phyloP scores from a whole-genome alignment of 2,113 vertebrate species.

The Charina bottae region DNA sequence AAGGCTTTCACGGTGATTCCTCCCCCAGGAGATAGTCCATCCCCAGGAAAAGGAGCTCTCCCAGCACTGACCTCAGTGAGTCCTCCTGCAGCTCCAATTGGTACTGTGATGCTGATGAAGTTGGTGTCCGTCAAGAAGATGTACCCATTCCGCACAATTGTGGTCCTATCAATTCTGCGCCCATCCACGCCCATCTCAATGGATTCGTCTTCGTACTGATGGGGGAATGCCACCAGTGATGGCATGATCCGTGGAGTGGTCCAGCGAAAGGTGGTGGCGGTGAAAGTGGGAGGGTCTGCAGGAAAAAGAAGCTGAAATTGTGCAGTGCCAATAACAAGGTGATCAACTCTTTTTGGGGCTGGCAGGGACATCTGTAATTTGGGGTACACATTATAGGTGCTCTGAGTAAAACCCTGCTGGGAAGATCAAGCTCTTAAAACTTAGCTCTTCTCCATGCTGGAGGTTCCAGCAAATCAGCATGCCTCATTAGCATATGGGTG shows the following conservation, averaged over 20 bases:
- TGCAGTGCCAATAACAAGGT: not conserved
- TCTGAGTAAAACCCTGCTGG: not conserved
- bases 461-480: too few species aligned
- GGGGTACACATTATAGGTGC: not conserved
- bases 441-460: too few species aligned
- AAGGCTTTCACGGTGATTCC: too few species aligned
- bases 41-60: not conserved
- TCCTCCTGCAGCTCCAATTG: slow-evolving; percentile 49
- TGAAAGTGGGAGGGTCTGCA: slow-evolving; percentile 72
- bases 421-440: not conserved
- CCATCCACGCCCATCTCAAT: slow-evolving; percentile 75
- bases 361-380: not conserved
- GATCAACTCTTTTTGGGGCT: not conserved
- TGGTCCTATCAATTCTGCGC: slow-evolving; percentile 40
- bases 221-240: slow-evolving; percentile 63
- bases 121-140: slow-evolving; percentile 4
- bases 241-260: slow-evolving; percentile 67
- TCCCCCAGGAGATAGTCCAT: not conserved
- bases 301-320: not conserved
- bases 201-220: slow-evolving; percentile 36
- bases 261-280: slow-evolving; percentile 71
- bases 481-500: too few species aligned
- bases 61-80: slow-evolving; percentile 24
- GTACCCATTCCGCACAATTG: slow-evolving; percentile 59
- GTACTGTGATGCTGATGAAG: slow-evolving; percentile 32